Evolutionary conservation across 2,888 invertebrate genomes (phyloP), one percentile per base, ranked within the genome.

Genomic region (Chrysolina americana): DNA sequence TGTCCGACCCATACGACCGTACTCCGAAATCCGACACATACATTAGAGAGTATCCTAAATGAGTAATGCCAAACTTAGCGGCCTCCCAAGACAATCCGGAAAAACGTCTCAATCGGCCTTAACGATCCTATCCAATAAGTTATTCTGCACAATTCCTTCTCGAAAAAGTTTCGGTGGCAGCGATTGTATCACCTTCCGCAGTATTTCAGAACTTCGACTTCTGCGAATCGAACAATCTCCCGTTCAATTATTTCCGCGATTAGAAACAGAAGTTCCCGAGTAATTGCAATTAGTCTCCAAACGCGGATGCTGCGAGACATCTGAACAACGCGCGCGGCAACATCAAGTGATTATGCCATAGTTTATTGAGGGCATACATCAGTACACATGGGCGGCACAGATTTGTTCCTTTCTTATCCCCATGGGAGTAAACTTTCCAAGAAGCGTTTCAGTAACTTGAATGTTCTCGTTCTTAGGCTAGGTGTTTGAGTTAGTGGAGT

Each of bases 311-410:
- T 74, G 70, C 65, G 70, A 75, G 76, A 72, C 70, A 70, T 44
- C 53, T 62, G 69, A 74, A 72, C 62, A 62, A 53, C 56, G 70
- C 59, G 70, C 71, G 68, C 68, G 63, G 53, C 53, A 68, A 63
- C 63, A 73, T 68, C 68, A 47, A 68, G 70, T 64, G 77, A 75
- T 75, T 72, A 76, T 71, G 53, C 68, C 56, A 59, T 73, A 36
- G 62, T 77, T 75, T 70, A 77, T 77, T 65, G 65, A 53, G 21
- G 63, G 68, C 74, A 68, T 77, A 75, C 68, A 71, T 75, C 72
- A 75, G 64, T 36, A 41, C 53, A 47, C 66, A 72, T 68, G 56
- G 28, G 10, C 62, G 21, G 69, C 15, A 23, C 70, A 13, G 63
- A 70, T 70, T 65, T 21, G 53, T 23, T 19, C 8, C 50, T 50